Percentiles rank a stretch among this genome's conserved stretches.
phyloP scores from a whole-genome alignment of 2,113 vertebrate species.

The Indicator indicator region DNA sequence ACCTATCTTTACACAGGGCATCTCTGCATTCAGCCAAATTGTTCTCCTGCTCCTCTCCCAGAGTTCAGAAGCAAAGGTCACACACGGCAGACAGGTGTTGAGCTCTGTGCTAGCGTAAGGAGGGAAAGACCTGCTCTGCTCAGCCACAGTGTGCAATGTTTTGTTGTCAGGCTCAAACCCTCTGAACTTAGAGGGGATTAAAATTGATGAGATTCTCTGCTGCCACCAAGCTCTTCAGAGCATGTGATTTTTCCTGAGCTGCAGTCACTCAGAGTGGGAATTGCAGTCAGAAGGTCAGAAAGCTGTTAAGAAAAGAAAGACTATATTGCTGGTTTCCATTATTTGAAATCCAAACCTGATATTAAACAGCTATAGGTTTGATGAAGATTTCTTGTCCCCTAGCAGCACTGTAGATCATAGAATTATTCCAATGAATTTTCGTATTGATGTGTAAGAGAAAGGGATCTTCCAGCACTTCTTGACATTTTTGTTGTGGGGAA shows the following conservation, averaged over 20 bases:
- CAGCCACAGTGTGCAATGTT: background rate
- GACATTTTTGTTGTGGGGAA: background rate
- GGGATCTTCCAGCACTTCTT: background rate
- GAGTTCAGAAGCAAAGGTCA: background rate
- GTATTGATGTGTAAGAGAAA: background rate
- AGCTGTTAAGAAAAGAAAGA: slow-evolving; percentile 38
- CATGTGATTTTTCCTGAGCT: slow-evolving; percentile 19
- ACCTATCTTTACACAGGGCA: background rate
- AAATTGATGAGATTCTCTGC: slow-evolving; percentile 56
- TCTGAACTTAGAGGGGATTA: slow-evolving; percentile 11
- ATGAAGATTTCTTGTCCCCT: background rate
- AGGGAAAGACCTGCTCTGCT: background rate
- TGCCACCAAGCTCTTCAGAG: slow-evolving; percentile 35
- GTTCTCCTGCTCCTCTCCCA: background rate
- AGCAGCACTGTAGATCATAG: background rate
- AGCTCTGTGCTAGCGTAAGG: background rate
- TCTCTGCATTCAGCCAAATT: background rate
- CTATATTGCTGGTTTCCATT: slow-evolving; percentile 15
- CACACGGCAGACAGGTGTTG: background rate
- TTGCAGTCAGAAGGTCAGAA: slow-evolving; percentile 59
- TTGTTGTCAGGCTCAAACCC: slow-evolving; percentile 1
- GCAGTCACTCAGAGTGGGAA: slow-evolving; percentile 36
- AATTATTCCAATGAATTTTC: background rate
- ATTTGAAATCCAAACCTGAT: background rate
- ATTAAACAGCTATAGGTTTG: background rate